Percentiles rank a stretch among this genome's conserved stretches.
Conservation (phyloP, 2,888 invertebrate species). For the Netelia fuscicornis region DNA sequence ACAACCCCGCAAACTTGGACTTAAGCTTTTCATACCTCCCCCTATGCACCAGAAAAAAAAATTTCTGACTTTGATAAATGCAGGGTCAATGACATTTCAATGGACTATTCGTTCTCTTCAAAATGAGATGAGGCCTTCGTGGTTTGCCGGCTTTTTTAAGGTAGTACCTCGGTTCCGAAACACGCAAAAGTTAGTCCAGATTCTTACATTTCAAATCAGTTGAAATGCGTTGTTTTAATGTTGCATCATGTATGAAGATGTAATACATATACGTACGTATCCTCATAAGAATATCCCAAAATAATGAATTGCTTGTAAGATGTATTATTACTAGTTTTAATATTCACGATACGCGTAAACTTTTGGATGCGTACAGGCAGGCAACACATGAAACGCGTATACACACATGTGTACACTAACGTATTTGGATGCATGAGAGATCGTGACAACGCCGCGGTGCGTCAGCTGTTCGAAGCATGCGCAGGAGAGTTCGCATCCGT, state of each 20-base stretch:
- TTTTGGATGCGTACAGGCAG: constrained; percentile 4
- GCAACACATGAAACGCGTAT: neutral
- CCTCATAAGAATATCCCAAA: neutral
- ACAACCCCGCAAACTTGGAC: no score
- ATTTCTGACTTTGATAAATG: no score
- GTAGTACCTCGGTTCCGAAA: neutral
- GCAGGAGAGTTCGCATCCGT: neutral
- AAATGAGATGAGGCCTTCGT: no score
- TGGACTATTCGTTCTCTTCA: no score
- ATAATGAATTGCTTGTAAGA: constrained; percentile 1
- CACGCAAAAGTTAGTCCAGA: neutral
- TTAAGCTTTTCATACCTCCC: no score
- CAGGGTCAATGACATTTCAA: no score
- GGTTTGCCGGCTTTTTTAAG: no score
- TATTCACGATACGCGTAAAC: neutral
- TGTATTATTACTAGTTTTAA: neutral
- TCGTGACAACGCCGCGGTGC: neutral
- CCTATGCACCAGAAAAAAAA: no score
- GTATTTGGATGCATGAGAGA: neutral
- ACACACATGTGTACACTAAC: neutral
- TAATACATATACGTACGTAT: constrained; percentile 1
- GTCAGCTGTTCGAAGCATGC: neutral
- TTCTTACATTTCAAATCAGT: neutral
- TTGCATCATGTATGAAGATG: neutral
- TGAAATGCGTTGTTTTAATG: neutral